Conservation (phyloP, 2,888 invertebrate species). For the Rhodophaea formosa region DNA sequence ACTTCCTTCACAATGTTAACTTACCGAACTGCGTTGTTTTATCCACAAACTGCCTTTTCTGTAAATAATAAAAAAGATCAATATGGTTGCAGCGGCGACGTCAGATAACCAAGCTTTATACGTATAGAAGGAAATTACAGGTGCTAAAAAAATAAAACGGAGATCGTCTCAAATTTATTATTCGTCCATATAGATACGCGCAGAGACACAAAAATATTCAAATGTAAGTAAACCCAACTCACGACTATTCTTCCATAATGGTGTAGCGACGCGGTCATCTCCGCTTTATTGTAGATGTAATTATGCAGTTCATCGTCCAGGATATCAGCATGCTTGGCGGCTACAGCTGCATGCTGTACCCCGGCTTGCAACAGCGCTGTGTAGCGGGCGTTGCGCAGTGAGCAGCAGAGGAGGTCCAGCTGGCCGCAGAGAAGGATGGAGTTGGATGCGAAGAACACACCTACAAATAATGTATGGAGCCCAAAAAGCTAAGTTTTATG, state of each 20-base stretch:
- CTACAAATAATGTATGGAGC: too few relatives aligned
- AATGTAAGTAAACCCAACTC: constrained; percentile 9
- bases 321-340: constrained; percentile 35
- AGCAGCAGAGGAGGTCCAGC: constrained; percentile 66
- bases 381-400: constrained; percentile 60
- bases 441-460: constrained; percentile 66
- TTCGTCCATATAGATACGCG: neutral
- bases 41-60: constrained; percentile 33
- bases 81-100: too few relatives aligned
- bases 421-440: constrained; percentile 70
- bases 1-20: constrained; percentile 23
- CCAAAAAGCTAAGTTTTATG: too few relatives aligned
- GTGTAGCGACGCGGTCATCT: constrained; percentile 48
- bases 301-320: constrained; percentile 52
- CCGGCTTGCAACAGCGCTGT: constrained; percentile 56
- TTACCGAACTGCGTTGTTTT: constrained; percentile 43
- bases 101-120: too few relatives aligned
- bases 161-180: too few relatives aligned
- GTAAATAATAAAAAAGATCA: constrained; percentile 30
- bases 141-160: too few relatives aligned
- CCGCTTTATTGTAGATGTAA: constrained; percentile 54
- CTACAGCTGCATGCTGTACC: constrained; percentile 42
- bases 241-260: constrained; percentile 58
- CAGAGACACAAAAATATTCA: neutral
- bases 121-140: too few relatives aligned